Base-by-base conservation (phyloP, 2,888 invertebrate species). In the Hypomecis punctinalis region DNA sequence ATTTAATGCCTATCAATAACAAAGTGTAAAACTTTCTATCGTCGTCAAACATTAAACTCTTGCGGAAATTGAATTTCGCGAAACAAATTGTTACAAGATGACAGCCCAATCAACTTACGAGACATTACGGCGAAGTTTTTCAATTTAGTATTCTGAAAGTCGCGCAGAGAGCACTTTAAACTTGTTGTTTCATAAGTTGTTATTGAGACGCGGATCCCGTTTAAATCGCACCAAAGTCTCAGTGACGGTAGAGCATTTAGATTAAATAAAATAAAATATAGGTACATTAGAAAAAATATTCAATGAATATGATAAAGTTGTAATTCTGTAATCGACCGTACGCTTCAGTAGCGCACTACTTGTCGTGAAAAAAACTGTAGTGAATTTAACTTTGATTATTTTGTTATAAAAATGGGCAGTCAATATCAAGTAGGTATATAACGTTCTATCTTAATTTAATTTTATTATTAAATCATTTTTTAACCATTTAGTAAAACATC, bases 11-110 rank as follows among this genome's bases (percentile, higher is more conserved):
- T 67, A 65, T 70, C 66, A 66, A 61, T 68, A 61, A 51, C 61
- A 60, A 59, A 67, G 54, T 57, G 60, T 45, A 57, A 63, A 66
- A 66, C 56, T 60, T 63, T 58, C 39, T 52, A 60, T 48, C 56
- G 61, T 55, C 57, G 37, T 64, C 52, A 42, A 61, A 48, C 61
- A 60, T 51, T 61, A 61, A 63, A 61, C 59, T 55, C 42, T 61
- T 52, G 10, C 64, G 71, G 68, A 71, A 63, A 71, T 71, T 67
- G 61, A 63, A 63, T 65, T 68, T 67, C 40, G 65, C 54, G 56
- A 52, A 67, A 63, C 46, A 59, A 66, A 67, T 64, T 63, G 46
- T 57, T 57, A 52, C 52, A 52, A 60, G 57, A 66, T 61, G 57
- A 53, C 61, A 61, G 53, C 39, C 61, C 61, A 61, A 66, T 61